Conservation (phyloP, 2,797 vertebrate species). For the Eptatretus atami region DNA sequence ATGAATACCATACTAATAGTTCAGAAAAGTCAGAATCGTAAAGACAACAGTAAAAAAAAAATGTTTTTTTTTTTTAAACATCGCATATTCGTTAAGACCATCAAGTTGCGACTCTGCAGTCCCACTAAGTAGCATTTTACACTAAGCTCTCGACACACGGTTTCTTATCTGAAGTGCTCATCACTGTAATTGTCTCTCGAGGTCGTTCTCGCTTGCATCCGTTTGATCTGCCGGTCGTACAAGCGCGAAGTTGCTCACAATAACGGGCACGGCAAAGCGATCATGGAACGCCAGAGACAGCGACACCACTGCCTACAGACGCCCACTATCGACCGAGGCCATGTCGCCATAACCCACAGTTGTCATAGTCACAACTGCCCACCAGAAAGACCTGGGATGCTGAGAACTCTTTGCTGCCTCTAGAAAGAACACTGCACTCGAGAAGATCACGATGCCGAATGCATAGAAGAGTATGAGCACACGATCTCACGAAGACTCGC, state of each 20-base stretch:
- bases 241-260: conserved; percentile 4
- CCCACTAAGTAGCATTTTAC: no score
- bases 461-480: conserved; percentile 1
- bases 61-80: no score
- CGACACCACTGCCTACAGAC: not conserved
- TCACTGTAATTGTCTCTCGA: no score
- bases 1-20: no score
- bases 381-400: not conserved
- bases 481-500: not conserved
- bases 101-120: no score
- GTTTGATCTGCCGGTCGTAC: not conserved
- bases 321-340: not conserved
- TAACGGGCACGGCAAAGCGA: conserved; percentile 4
- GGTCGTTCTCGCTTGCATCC: no score
- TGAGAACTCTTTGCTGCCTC: not conserved
- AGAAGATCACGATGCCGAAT: conserved; percentile 3
- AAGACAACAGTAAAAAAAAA: no score
- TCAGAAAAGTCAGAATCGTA: no score
- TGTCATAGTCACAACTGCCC: conserved; percentile 1
- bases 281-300: conserved; percentile 1
- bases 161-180: no score
- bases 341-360: conserved; percentile 1
- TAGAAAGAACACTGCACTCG: not conserved
- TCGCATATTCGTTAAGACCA: no score
- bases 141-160: no score